Percentiles rank a stretch among this genome's conserved stretches.
These are phyloP conservation scores for Deroplatys truncata DNA, from an alignment of 2,888 invertebrate genomes.

Conservation along the genomic window DNA sequence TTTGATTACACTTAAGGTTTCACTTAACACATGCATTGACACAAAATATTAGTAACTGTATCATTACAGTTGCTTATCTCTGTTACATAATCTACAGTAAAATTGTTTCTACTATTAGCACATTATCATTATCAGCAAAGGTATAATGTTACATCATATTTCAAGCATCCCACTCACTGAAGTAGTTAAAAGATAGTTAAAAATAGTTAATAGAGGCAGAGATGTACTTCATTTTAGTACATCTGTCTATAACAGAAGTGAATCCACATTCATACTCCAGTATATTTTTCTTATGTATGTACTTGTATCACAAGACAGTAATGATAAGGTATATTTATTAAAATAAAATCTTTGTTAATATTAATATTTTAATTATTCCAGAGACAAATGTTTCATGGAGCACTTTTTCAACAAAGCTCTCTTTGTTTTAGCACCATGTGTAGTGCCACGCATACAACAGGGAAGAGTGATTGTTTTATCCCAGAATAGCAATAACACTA, in stretches of 20 bases:
- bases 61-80: too few relatives aligned
- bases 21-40: too few relatives aligned
- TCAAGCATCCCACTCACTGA: neutral
- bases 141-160: too few relatives aligned
- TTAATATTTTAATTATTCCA: neutral
- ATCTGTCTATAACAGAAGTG: too few relatives aligned
- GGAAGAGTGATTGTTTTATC: slow-evolving; percentile 65
- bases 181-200: neutral
- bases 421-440: slow-evolving; percentile 73
- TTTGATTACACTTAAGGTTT: too few relatives aligned
- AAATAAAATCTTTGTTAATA: neutral
- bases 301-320: neutral
- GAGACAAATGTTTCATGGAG: neutral
- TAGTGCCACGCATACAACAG: slow-evolving; percentile 82
- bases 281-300: too few relatives aligned
- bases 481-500: slow-evolving; percentile 49
- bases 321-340: neutral
- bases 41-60: too few relatives aligned
- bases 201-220: neutral
- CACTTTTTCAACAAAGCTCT: neutral
- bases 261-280: too few relatives aligned
- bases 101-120: too few relatives aligned
- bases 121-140: too few relatives aligned
- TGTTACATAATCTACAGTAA: too few relatives aligned
- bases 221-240: neutral